Base-by-base conservation (phyloP, 2,113 vertebrate species). In the Trachemys scripta region DNA sequence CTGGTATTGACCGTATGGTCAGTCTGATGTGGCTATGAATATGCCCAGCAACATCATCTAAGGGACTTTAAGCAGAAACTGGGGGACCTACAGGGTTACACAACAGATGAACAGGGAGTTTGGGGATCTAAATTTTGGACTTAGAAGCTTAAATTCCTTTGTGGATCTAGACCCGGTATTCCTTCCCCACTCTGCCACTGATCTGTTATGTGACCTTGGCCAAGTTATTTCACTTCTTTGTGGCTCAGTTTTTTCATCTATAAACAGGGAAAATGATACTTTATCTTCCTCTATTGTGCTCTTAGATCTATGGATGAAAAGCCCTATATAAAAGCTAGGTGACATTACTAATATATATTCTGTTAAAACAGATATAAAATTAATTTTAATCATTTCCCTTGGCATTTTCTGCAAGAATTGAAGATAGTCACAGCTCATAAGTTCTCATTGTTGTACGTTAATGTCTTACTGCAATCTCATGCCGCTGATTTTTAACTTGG, bases 201-300 rank as follows among this genome's bases (percentile, higher is more conserved):
- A 86, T 90, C 57, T 93, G 50, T 72, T 83, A 86, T 45, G 72
- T 96, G 94, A 94, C 87, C 50, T 54, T 5, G 2, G 87, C 90
- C 95, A 95, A 92, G 95, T 57, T 2, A 51, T 96, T 96, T 92
- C 75, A 65, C 50, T 93, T 95, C 72, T 81, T 6, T 12, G 12
- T 13, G 75, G 24, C 72, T 76, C 19, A 42, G 13, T 78, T 88
- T 88, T 19, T 11, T 45, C n/a, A 27, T n/a, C 51, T 94, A 78
- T 62, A 80, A 93, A 75, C 38, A 6, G 0, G 42, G 16, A 59
- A 84, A 84, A 24, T 84, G 24, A 42, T 92, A 93, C 88, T 94
- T 87, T 81, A 25, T 20, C 69, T 91, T 2, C 50, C 90, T 95
- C 7, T 89, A 94, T 90, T 92, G 25, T 87, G 29, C 47, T 2